Evolutionary conservation across 1,140 invertebrate genomes (phyloP), one percentile per base, ranked within the genome.

Genomic region (Theocolax elegans): DNA sequence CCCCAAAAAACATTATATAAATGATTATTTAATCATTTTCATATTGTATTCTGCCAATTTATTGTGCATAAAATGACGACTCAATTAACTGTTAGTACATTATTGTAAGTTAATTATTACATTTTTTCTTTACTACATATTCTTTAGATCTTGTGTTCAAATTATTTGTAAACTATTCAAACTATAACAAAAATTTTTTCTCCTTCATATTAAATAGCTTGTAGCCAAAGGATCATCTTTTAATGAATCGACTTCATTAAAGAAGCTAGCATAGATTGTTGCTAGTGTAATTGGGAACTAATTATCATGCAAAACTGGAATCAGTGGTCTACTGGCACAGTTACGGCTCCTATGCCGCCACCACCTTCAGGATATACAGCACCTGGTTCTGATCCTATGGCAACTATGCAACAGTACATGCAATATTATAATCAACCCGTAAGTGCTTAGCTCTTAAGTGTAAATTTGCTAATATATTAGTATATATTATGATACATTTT

Each of bases 391-490:
- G 85, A 86, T 76, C 81, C 84, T 40, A 83, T 82, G 80, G 75
- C 83, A 59, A 77, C 79, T 75, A 85, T 85, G 85, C 83, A 86
- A 76, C 75, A 77, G 17, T 85, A 85, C 71, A 83, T 85, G 84
- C 84, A 85, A 75, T 86, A 85, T 77, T 86, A 85, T 76, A 86
- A 80, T 79, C 85, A 86, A 69, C 83, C 85, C 78, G 85, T 86
- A 83, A 84, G 85, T 85, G 80, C 71, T 23, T 23, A 58, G 44
- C 17, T 17, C 23, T 17, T 59, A 9, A 48, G 7, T 53, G 2
- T 31, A 49, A 64, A 23, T 51, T 51, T 6, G 8, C 13, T 0
- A 63, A 10, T 17, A 17, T 38, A 48, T 17, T 38, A 25, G 9
- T 59, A 56, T 53, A 0, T 6, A 70, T 25, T 53, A 17, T 35